Percentiles rank a stretch among this genome's conserved stretches.
phyloP scores from a whole-genome alignment of 2,797 vertebrate species.

The Crax fasciolata region DNA sequence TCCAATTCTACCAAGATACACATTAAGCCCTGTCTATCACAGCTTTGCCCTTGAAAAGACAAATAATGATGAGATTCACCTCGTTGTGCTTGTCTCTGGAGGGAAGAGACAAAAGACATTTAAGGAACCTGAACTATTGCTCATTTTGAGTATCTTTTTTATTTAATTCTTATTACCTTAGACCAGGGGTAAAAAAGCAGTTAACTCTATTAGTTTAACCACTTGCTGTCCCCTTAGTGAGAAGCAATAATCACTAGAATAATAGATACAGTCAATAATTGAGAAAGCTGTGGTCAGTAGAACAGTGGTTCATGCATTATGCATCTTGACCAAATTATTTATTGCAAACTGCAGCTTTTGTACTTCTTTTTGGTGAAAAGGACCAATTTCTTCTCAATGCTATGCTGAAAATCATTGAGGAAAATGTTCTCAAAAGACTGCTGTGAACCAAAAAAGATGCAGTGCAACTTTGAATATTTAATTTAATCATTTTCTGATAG shows the following conservation, averaged over 20 bases:
- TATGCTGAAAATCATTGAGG: neutral
- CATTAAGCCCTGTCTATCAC: constrained; percentile 94
- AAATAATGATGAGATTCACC: constrained; percentile 88
- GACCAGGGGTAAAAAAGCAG: neutral
- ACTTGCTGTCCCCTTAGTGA: neutral
- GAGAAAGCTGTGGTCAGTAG: neutral
- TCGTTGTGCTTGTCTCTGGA: constrained; percentile 67
- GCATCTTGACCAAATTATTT: constrained; percentile 30
- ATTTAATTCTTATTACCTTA: constrained; percentile 34
- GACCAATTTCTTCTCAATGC: neutral
- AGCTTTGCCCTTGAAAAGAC: constrained; percentile 89
- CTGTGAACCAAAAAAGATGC: neutral
- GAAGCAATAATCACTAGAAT: neutral
- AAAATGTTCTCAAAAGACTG: constrained; percentile 16
- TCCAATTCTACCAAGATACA: constrained; percentile 93
- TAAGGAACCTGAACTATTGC: constrained; percentile 45
- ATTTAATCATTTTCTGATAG: constrained; percentile 11
- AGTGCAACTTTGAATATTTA: constrained; percentile 28
- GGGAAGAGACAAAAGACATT: constrained; percentile 67
- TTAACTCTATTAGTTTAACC: constrained; percentile 29
- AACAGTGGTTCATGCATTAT: neutral
- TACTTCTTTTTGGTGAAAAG: neutral
- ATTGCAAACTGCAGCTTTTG: neutral
- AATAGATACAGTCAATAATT: neutral
- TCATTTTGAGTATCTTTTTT: constrained; percentile 41